phyloP scores from a whole-genome alignment of 2,113 vertebrate species.

The Fulica atra region DNA sequence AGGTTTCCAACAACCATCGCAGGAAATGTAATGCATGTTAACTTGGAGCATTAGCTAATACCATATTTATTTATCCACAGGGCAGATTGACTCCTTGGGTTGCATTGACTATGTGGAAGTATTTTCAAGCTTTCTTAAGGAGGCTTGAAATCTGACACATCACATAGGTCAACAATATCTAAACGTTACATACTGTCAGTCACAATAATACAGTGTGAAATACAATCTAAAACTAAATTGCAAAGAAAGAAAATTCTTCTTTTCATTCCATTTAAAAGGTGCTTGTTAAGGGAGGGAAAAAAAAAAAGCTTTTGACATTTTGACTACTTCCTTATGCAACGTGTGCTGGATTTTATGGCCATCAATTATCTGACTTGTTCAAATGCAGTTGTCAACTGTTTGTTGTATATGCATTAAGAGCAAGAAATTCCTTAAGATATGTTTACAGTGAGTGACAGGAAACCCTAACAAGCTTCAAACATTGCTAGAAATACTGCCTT shows the following conservation, averaged over 20 bases:
- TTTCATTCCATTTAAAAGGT: background rate
- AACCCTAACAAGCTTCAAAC: background rate
- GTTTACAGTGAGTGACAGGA: background rate
- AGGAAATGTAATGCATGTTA: constrained; percentile 49
- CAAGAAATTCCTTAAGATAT: background rate
- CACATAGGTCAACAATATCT: constrained; percentile 38
- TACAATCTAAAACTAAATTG: background rate
- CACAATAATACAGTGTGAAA: constrained; percentile 29
- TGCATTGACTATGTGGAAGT: constrained; percentile 32
- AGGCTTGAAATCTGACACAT: constrained; percentile 54
- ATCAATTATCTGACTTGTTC: background rate
- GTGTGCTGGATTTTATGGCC: background rate
- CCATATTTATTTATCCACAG: constrained; percentile 51
- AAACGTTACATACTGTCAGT: constrained; percentile 58
- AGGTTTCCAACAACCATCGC: background rate
- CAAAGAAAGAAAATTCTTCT: background rate
- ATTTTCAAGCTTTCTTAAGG: constrained; percentile 44
- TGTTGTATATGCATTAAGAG: background rate
- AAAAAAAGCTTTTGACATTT: background rate
- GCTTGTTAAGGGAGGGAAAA: background rate
- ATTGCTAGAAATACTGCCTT: background rate
- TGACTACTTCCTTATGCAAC: background rate
- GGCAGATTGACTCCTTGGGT: constrained; percentile 37
- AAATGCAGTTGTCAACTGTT: background rate
- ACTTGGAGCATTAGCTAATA: constrained; percentile 64